Evolutionary conservation across 2,797 vertebrate species (phyloP).

Genomic region (Bradypodion ventrale): DNA sequence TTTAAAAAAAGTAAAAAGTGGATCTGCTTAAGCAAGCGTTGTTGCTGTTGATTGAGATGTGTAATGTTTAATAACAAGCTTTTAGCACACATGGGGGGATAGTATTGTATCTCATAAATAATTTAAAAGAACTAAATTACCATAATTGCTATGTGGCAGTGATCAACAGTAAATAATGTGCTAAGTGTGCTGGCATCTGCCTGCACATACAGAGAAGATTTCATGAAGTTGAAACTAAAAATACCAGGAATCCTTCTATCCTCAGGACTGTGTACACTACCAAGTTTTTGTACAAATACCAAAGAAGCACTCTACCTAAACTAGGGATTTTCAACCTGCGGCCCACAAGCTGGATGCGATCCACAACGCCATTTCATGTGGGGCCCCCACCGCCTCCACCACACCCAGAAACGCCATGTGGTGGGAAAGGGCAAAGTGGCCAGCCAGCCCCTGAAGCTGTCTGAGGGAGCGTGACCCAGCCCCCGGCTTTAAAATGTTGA

Average conservation of each 20-base stretch:
- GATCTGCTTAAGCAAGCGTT: slow-evolving; percentile 62
- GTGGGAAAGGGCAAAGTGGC: too few relatives aligned
- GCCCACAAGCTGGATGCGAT: too few relatives aligned
- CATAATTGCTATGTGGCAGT: slow-evolving; percentile 73
- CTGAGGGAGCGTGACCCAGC: too few relatives aligned
- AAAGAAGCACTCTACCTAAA: slow-evolving; percentile 72
- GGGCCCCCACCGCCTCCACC: too few relatives aligned
- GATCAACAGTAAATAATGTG: slow-evolving; percentile 73
- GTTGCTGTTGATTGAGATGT: slow-evolving; percentile 16
- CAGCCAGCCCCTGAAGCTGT: too few relatives aligned
- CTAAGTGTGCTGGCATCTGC: slow-evolving; percentile 25
- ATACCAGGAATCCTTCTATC: slow-evolving; percentile 58
- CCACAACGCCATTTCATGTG: too few relatives aligned
- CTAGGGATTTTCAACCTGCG: too few relatives aligned
- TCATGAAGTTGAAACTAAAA: slow-evolving; percentile 59
- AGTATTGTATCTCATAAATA: slow-evolving; percentile 74
- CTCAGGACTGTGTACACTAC: slow-evolving; percentile 62
- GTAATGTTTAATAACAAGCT: slow-evolving; percentile 67
- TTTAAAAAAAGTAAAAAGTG: background rate
- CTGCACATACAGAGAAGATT: slow-evolving; percentile 40
- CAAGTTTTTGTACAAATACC: slow-evolving; percentile 61
- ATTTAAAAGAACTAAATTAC: slow-evolving; percentile 79
- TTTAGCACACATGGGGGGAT: slow-evolving; percentile 63
- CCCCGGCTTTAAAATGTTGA: too few relatives aligned
- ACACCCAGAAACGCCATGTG: too few relatives aligned